Evolutionary conservation across 2,797 vertebrate species (phyloP), one percentile per base, ranked within the genome.

Genomic region (Limosa lapponica): DNA sequence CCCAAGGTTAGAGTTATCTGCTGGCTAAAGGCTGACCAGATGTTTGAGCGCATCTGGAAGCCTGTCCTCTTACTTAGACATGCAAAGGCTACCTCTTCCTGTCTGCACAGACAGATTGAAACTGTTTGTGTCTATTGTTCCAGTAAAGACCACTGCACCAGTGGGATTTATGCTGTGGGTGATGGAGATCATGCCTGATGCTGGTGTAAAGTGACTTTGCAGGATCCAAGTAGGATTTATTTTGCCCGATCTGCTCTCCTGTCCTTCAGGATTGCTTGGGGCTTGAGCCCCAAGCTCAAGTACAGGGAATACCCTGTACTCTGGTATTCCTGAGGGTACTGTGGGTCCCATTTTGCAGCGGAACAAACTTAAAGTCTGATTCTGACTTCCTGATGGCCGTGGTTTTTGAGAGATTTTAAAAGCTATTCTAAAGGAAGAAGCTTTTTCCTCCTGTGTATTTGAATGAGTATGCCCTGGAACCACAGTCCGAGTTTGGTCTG

Each of bases 1-100:
- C 9, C 32, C 43, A 61, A 85, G 52, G 65, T 59, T 80, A 77
- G 32, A 89, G 36, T 64, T 91, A n/a, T 81, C 65, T 81, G 70
- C 43, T 83, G 54, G 27, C 55, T 91, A 34, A 75, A 78, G 43
- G 32, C 54, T 86, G 61, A 86, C 69, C 70, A 82, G 82, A 93
- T 89, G 93, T 94, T 88, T 43, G 49, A 72, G 34, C 48, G 23
- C 65, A 67, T 94, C 89, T 86, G 87, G 82, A 88, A 88, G 61
- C 32, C 36, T 46, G 8, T 65, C 34, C n/a, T 70, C n/a, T 62
- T 78, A 69, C 30, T 84, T 67, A 91, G 49, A 54, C 28, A 62
- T 75, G 73, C 62, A 72, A 36, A 88, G 32, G 36, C 57, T 87
- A 19, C 43, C 13, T 87, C 43, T 61, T 94, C n/a, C 52, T 81